A percentile compares a stretch with the other conserved stretches of the same genome.
phyloP scores from a whole-genome alignment of 2,888 invertebrate species.

The Polyommatus icarus region DNA sequence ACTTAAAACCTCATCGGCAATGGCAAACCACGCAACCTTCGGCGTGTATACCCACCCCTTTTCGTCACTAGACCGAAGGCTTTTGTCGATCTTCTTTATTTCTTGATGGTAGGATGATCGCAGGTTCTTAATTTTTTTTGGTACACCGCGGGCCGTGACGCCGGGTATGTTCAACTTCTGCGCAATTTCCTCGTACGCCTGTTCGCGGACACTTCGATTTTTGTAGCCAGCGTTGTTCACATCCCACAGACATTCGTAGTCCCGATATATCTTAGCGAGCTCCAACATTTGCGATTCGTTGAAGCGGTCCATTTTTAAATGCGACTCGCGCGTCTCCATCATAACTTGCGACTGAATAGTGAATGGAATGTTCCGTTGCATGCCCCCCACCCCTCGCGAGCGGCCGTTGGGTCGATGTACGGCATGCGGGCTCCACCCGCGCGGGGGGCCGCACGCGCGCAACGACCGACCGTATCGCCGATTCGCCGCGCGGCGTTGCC shows the following conservation, averaged over 20 bases:
- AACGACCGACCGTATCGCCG: neutral
- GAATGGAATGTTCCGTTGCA: neutral
- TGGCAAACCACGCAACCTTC: constrained; percentile 28
- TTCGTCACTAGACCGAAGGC: neutral
- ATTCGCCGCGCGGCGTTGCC: neutral
- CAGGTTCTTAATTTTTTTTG: constrained; percentile 45
- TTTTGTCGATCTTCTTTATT: constrained; percentile 37
- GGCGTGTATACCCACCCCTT: constrained; percentile 17
- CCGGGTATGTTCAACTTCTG: constrained; percentile 42
- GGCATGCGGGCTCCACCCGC: neutral
- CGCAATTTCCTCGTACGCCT: constrained; percentile 42
- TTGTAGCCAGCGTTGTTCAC: constrained; percentile 34
- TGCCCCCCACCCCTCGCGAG: neutral
- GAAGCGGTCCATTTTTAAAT: constrained; percentile 39
- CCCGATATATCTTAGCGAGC: constrained; percentile 41
- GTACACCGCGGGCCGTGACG: constrained; percentile 39
- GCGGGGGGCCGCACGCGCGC: neutral
- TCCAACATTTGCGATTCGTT: constrained; percentile 41
- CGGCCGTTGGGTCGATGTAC: neutral
- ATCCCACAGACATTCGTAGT: constrained; percentile 44
- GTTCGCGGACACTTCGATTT: constrained; percentile 23
- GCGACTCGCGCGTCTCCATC: neutral
- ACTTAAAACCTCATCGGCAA: constrained; percentile 20
- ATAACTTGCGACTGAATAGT: neutral
- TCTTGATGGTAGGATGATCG: constrained; percentile 45